Base-by-base conservation (phyloP, 2,888 invertebrate species). In the Strigamia crassipes region DNA sequence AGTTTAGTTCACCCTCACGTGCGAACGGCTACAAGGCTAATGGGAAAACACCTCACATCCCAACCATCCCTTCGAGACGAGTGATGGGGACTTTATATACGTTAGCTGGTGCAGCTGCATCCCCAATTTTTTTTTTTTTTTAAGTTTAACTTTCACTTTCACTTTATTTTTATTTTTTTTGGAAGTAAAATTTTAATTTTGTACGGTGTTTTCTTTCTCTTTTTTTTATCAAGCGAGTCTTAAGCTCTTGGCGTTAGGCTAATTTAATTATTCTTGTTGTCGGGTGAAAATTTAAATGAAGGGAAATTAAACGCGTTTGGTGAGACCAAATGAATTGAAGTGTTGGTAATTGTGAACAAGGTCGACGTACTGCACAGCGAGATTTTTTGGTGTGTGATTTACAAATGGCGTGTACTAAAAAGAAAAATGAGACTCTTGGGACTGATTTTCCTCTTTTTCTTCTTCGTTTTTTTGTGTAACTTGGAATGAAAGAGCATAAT, bases 1-100 rank as follows among this genome's bases (percentile, higher is more conserved):
- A 66, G 66, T 66, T 66, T 66, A 66, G 66, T 66, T 66, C 66
- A 66, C 66, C 66, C 66, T 31, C 66, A 66, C 66, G 66, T 66
- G 66, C 31, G 66, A 66, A 66, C 66, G 66, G 66, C 66, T 66
- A 66, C 66, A 66, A 66, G 66, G 27, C 66, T 66, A 66, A 66
- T 66, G 66, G 66, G 66, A 66, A 31, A 66, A 21, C 66, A 66
- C 13, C 51, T 51, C 66, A 66, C 13, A 13, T 51, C 51, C 27
- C 27, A 66, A 27, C 66, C 31, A 23, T 13, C 66, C 21, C 61
- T 23, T 23, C 23, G 61, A 61, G 61, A 66, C 21, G 66, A 66
- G 13, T 66, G 66, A 66, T 66, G 66, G 23, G 3, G 31, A 10
- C 66, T 66, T 23, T 61, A 9, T 66, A 51, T 18, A 51, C 27